Percentiles rank a stretch among this genome's conserved stretches.
phyloP scores from a whole-genome alignment of 1,140 invertebrate genomes.

The Charaxes varanes region DNA sequence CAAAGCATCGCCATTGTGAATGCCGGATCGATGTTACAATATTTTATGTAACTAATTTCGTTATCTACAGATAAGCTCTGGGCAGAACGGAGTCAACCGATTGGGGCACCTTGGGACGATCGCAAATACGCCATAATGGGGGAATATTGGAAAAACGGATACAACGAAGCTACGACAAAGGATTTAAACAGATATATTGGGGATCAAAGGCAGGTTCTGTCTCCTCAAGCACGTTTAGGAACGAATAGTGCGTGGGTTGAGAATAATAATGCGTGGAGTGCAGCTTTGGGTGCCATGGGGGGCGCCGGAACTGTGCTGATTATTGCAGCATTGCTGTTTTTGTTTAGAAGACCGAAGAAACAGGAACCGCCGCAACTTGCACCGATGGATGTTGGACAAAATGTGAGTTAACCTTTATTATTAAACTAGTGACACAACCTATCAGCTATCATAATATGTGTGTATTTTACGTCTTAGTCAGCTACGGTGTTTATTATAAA shows the following conservation, averaged over 20 bases:
- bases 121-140: conserved; percentile 28
- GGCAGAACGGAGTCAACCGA: conserved; percentile 34
- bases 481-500: too few relatives aligned
- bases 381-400: conserved; percentile 53
- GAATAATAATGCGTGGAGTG: conserved; percentile 47
- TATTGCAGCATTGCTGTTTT: conserved; percentile 37
- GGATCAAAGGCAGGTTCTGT: conserved; percentile 10
- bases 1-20: conserved; percentile 14
- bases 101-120: conserved; percentile 37
- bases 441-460: too few relatives aligned
- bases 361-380: conserved; percentile 39
- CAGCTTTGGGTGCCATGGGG: conserved; percentile 40
- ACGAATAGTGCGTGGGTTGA: conserved; percentile 17
- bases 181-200: neutral
- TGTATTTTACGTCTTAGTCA: too few relatives aligned
- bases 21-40: conserved; percentile 52
- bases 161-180: conserved; percentile 14
- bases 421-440: too few relatives aligned
- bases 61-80: conserved; percentile 66
- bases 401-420: too few relatives aligned
- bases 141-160: conserved; percentile 26
- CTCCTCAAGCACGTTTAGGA: conserved; percentile 28
- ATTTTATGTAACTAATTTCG: conserved; percentile 53
- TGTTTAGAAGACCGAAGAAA: conserved; percentile 42
- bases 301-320: conserved; percentile 53